phyloP scores from a whole-genome alignment of 2,113 vertebrate genomes.

The Sakesphorus luctuosus region DNA sequence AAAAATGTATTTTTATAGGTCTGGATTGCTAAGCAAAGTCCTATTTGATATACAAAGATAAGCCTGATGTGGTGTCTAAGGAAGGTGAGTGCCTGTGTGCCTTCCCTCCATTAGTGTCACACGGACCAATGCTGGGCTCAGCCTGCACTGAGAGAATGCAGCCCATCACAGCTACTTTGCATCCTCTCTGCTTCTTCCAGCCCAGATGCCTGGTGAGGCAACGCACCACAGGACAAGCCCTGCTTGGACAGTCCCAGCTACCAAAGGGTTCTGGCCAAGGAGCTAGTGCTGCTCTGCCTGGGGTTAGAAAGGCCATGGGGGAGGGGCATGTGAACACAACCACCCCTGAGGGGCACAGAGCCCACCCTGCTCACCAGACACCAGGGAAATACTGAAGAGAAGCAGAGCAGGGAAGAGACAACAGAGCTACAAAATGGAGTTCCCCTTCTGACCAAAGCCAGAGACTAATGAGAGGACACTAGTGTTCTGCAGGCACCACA shows the following conservation, averaged over 20 bases:
- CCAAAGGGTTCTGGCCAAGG: neutral
- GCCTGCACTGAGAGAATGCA: rapidly evolving
- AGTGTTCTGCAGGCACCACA: neutral
- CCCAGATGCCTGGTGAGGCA: neutral
- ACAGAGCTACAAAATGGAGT: neutral
- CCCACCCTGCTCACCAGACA: neutral
- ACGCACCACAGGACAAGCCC: rapidly evolving
- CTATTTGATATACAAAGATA: neutral
- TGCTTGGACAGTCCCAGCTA: rapidly evolving
- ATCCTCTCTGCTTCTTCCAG: neutral
- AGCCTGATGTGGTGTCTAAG: neutral
- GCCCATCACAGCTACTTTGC: too few species aligned
- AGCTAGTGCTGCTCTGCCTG: neutral
- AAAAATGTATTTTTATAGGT: neutral
- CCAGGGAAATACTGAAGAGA: neutral
- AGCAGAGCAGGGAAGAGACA: neutral
- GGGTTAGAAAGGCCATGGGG: rapidly evolving
- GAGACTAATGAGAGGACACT: neutral
- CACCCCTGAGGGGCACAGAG: rapidly evolving
- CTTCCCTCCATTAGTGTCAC: too few species aligned
- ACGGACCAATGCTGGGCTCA: rapidly evolving
- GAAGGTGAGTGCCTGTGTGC: neutral
- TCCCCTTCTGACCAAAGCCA: neutral
- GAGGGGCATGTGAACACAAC: neutral
- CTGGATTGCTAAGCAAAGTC: neutral